Base-by-base conservation (phyloP, 1,140 invertebrate species). In the Heliconius nattereri region DNA sequence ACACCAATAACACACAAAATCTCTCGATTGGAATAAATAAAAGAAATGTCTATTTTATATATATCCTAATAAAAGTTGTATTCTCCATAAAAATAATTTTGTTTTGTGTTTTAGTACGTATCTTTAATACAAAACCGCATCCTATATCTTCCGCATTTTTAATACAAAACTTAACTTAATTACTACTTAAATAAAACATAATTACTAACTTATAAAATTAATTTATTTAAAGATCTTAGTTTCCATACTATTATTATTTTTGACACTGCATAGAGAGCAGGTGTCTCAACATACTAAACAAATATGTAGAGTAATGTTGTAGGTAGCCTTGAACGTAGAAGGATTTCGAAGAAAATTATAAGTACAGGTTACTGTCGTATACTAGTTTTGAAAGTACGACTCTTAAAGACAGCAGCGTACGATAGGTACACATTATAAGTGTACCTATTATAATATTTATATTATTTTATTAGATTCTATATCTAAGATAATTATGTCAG, bases 241-340 rank as follows among this genome's bases (percentile, higher is more conserved):
- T 29, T 26, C 23, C 23, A 29, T 66, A 66, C 9, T 29, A n/a
- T 29, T 13, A 13, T 66, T 29, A 66, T 66, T 26, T 11, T 29
- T 66, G 60, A 66, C 60, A 29, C 60, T 75, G 57, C 29, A 76
- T 40, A 26, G 74, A 76, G 66, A 76, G 57, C 74, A 76, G 54
- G 54, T 76, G 74, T 75, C 54, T 37, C 11, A 66, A 9, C 40
- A 66, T 7, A 75, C 23, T 75, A 57, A 57, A 76, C n/a, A 76
- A 66, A 60, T 76, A 76, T 76, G 20, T 76, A 52, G 57, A 13
- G n/a, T 66, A 66, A 76, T 76, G 32, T 73, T 23, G 49, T 37
- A 71, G 76, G 37, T 73, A 57, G 73, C 77, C 71, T 78, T 78
- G 77, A 78, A 78, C 29, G 77, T 70, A 73, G n/a, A 73, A 78